Evolutionary conservation across 2,888 invertebrate species (phyloP), one percentile per base, ranked within the genome.

Genomic region (Euphydryas editha): DNA sequence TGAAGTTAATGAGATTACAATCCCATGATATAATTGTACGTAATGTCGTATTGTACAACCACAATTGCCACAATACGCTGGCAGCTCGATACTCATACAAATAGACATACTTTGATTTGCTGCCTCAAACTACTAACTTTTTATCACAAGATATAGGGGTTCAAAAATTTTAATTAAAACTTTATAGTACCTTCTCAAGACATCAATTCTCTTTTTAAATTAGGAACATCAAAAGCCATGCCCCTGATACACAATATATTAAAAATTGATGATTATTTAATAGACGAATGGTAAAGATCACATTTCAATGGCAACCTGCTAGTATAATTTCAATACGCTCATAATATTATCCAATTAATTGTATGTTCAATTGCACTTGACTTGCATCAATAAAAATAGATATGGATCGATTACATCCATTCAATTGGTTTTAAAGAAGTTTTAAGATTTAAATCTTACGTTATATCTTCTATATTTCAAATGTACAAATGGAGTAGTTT

Each of bases 171-270:
- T 13, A 21, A 47, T 56, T 39, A 39, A 55, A 36, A 17, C 59
- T 60, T 47, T 24, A 60, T 56, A 59, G 39, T n/a, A 21, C n/a
- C 44, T 17, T 30, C 46, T 62, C 18, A 46, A 55, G 46, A 17
- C 59, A 44, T 64, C 37, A 51, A 57, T 61, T 61, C 51, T 37
- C 39, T 44, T 44, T 63, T 51, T 11, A 58, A 68, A 61, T 68
- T 58, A 61, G 24, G 64, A 64, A 68, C 57, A 61, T 64, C 60
- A 68, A 64, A 64, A 30, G 46, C 57, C 65, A 24, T 65, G 55
- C 56, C 65, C 64, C 44, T 18, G 49, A 37, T 60, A 18, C 49
- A 24, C 21, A 24, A 15, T 15, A 51, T 60, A 65, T 60, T 64
- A n/a, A 44, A 59, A 30, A 59, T 59, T 59, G 54, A 64, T 64